phyloP scores from a whole-genome alignment of 2,113 vertebrate species.

The Aleadryas rufinucha region DNA sequence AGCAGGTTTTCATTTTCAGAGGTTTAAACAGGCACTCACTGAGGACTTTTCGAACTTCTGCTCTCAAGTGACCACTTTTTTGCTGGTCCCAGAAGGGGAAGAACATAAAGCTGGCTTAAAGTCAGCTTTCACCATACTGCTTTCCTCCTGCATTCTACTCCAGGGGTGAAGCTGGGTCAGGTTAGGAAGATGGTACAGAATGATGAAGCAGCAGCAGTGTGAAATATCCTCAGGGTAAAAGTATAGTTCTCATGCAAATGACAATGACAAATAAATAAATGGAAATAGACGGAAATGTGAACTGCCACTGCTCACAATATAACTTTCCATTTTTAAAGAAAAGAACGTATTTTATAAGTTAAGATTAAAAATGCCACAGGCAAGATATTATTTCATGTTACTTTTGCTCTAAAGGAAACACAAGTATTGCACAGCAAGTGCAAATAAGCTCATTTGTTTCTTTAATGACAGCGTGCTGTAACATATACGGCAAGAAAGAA shows the following conservation, averaged over 20 bases:
- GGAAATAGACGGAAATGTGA: neutral
- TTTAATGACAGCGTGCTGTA: neutral
- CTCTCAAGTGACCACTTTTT: neutral
- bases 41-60: neutral
- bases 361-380: neutral
- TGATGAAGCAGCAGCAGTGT: neutral
- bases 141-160: fast-evolving
- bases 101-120: neutral
- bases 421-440: neutral
- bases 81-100: neutral
- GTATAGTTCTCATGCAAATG: neutral
- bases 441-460: neutral
- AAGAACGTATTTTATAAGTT: neutral
- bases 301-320: neutral
- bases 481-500: neutral
- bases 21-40: neutral
- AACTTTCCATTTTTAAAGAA: neutral
- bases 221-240: neutral
- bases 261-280: neutral
- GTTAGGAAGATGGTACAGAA: neutral
- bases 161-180: neutral
- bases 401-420: neutral
- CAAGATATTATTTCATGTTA: neutral
- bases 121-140: neutral
- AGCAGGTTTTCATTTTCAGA: neutral